Percentiles rank a stretch among this genome's conserved stretches.
Conservation (phyloP, 2,113 vertebrate species). For the Oxygymnocypris stewartii region DNA sequence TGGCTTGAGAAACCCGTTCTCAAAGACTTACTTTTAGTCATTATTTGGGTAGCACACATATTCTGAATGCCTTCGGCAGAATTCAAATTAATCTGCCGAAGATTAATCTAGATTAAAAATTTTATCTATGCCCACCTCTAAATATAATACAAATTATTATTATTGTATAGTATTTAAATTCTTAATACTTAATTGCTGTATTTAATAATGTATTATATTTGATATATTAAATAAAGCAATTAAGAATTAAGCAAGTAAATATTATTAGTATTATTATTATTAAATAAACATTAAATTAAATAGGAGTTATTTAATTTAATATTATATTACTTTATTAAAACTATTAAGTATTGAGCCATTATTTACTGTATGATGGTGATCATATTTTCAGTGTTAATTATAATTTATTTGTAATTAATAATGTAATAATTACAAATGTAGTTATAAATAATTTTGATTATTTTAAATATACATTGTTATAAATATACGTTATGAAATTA, state of each 20-base stretch:
- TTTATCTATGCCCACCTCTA: too few species aligned
- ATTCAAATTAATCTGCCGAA: too few species aligned
- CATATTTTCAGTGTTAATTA: background rate
- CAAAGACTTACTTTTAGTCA: too few species aligned
- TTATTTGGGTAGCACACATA: too few species aligned
- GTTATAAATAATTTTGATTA: background rate
- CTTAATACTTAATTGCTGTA: background rate
- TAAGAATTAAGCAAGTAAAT: background rate
- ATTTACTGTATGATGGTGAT: background rate
- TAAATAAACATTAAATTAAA: background rate
- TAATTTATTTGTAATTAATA: background rate
- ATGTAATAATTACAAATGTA: too few species aligned
- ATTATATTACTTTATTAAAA: too few species aligned
- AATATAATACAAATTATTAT: background rate
- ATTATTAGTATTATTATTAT: background rate
- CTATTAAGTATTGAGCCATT: background rate
- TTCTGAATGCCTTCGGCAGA: too few species aligned
- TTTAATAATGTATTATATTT: background rate
- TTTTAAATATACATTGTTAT: too few species aligned
- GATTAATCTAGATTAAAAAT: too few species aligned
- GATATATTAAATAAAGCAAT: background rate
- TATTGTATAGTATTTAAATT: too few species aligned
- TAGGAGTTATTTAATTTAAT: background rate
- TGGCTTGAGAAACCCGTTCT: too few species aligned
- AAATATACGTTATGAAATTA: background rate